Evolutionary conservation across 1,140 invertebrate species (phyloP), one percentile per base, ranked within the genome.

Genomic region (Drosophila pruinosa): DNA sequence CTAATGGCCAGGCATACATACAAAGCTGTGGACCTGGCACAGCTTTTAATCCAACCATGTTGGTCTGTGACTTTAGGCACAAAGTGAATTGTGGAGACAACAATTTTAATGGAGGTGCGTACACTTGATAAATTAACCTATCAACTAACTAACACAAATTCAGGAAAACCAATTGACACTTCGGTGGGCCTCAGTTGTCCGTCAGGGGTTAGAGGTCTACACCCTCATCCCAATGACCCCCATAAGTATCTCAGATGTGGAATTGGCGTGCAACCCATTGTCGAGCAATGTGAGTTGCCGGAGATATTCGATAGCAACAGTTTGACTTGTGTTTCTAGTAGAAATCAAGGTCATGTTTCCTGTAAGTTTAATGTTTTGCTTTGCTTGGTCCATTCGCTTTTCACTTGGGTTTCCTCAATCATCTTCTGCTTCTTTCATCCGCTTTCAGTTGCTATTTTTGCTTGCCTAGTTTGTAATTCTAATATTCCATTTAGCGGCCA

Each of bases 11-110:
- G 26, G 92, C 93, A 0, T 93, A 92, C 54, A 86, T 94, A 4
- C 93, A 94, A 90, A 89, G 92, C 5, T 96, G 95, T 90, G 93
- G 93, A n/a, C 93, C 94, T 1, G 94, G 94, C n/a, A 95, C 94
- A 1, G 92, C 94, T 0, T 96, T 95, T 67, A 94, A 95, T 90
- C 92, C 93, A 0, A 41, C 81, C 2, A 79, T 91, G 0, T 90
- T 91, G 4, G 90, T 92, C 10, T 96, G 95, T 72, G 95, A 95
- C 83, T 93, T 93, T 91, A 93, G 94, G 2, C 86, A 93, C 24
- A 94, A 94, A 39, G 94, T 95, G 4, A 62, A 92, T 7, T 92
- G 92, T 65, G 64, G 67, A 3, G 64, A 67, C 2, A 57, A 17
- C 26, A 1, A 4, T 6, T 31, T 31, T 6, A 8, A 39, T 31